These are phyloP conservation scores for Scartelaos histophorus DNA, from an alignment of 2,113 vertebrate genomes.

Conservation along the genomic window DNA sequence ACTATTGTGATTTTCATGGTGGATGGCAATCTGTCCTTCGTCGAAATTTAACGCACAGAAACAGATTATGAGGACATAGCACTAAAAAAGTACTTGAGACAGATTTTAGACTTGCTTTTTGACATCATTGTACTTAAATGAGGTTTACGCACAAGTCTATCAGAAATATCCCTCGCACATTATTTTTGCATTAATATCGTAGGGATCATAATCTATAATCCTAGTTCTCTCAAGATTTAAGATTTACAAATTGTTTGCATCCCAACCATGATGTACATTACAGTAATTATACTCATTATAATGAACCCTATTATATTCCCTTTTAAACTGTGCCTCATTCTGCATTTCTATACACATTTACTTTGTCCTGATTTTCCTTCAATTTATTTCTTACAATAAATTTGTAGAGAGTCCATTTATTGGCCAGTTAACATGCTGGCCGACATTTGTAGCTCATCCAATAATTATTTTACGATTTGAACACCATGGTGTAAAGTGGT, in stretches of 20 bases:
- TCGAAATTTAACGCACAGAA: constrained; percentile 54
- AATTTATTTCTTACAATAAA: constrained; percentile 17
- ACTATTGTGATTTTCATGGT: constrained; percentile 72
- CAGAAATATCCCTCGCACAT: not conserved
- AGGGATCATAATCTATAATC: not conserved
- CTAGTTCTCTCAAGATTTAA: not conserved
- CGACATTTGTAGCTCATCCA: constrained; percentile 35
- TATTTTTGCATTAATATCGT: constrained; percentile 1
- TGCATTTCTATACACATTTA: constrained; percentile 34
- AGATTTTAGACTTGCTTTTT: not conserved
- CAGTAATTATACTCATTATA: constrained; percentile 36
- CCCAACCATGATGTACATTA: constrained; percentile 38
- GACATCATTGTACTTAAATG: constrained; percentile 15
- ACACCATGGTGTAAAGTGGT: constrained; percentile 22
- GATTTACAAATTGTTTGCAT: constrained; percentile 24
- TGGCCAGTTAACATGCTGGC: constrained; percentile 21
- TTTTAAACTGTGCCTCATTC: constrained; percentile 25
- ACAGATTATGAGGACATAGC: constrained; percentile 42
- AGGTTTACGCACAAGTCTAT: not conserved
- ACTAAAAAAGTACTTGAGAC: not conserved
- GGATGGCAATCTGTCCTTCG: constrained; percentile 72
- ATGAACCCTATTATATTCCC: constrained; percentile 39
- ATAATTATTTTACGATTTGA: constrained; percentile 56
- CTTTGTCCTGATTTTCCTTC: constrained; percentile 15
- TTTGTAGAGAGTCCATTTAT: constrained; percentile 13